These are phyloP conservation scores for Notamacropus eugenii DNA, from an alignment of 2,797 vertebrate species.

Conservation along the genomic window DNA sequence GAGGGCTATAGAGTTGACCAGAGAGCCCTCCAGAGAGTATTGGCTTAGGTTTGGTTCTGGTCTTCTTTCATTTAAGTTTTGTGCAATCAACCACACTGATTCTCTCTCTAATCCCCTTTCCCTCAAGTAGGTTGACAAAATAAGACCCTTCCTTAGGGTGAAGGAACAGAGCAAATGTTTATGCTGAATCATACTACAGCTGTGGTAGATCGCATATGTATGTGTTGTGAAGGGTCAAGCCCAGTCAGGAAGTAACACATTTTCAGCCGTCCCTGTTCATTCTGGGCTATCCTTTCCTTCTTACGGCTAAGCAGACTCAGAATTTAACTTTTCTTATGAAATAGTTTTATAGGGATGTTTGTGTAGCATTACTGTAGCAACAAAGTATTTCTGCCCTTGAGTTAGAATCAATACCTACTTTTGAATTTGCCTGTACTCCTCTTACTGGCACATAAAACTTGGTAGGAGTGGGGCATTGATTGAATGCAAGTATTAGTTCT, in stretches of 20 bases:
- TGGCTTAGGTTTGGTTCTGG: background rate
- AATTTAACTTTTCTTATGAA: background rate
- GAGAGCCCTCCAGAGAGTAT: background rate
- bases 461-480: background rate
- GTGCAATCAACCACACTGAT: background rate
- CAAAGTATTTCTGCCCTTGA: background rate
- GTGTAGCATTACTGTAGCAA: background rate
- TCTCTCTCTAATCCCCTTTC: background rate
- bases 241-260: background rate
- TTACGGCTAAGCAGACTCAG: background rate
- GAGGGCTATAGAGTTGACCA: background rate
- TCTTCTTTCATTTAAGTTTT: background rate
- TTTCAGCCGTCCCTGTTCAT: background rate
- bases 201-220: background rate
- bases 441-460: background rate
- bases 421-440: background rate
- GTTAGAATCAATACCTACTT: background rate
- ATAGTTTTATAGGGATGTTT: background rate
- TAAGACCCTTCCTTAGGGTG: background rate
- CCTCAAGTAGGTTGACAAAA: background rate
- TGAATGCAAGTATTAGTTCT: background rate
- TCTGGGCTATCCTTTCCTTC: background rate
- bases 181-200: background rate
- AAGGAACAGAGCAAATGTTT: background rate
- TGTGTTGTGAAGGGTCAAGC: background rate